phyloP scores from a whole-genome alignment of 2,797 vertebrate species.

The Mus spretus region DNA sequence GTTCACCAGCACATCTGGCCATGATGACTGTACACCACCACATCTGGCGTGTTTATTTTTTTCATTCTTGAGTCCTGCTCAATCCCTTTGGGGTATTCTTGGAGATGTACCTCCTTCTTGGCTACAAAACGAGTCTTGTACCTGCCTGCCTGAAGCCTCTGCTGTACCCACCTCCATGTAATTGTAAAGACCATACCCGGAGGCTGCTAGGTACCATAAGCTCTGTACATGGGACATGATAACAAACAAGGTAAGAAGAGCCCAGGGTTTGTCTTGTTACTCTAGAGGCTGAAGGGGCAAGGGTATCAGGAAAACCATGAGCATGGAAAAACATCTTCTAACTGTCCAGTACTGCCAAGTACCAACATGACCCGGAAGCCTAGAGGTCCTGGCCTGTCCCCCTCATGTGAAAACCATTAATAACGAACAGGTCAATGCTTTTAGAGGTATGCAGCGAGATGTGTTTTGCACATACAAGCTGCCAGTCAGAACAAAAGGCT shows the following conservation, averaged over 20 bases:
- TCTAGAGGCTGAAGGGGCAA: neutral
- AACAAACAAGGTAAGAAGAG: neutral
- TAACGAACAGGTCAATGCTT: neutral
- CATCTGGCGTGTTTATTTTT: neutral
- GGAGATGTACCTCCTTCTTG: accelerated
- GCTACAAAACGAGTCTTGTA: neutral
- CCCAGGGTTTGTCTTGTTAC: neutral
- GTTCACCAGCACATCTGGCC: neutral
- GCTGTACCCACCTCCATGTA: neutral
- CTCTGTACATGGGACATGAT: accelerated
- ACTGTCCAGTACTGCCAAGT: neutral
- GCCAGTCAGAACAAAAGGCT: accelerated
- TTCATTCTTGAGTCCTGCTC: neutral
- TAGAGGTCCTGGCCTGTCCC: neutral
- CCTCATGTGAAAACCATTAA: neutral
- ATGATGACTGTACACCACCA: neutral
- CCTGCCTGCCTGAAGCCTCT: neutral
- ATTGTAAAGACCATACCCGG: neutral
- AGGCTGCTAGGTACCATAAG: accelerated
- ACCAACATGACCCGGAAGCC: neutral
- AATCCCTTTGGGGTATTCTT: accelerated
- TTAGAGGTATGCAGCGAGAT: accelerated
- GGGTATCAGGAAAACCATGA: neutral
- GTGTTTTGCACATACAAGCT: accelerated
- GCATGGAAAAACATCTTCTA: accelerated